Evolutionary conservation across 2,888 invertebrate species (phyloP), one percentile per base, ranked within the genome.

Genomic region (Drosophila borealis): DNA sequence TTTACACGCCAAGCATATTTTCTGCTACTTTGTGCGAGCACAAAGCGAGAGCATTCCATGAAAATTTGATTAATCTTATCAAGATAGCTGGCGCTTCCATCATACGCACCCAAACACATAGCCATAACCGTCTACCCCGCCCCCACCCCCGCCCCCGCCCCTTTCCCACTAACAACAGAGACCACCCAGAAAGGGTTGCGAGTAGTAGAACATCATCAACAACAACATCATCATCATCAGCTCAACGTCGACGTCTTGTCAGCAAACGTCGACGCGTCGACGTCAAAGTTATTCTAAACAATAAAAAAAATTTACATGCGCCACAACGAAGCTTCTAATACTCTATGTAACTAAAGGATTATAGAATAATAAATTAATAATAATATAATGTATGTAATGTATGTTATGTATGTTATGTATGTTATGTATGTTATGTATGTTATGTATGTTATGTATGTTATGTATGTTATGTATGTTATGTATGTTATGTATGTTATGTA

Each of bases 21-120:
- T 81, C 81, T 75, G 81, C 81, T 88, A 80, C 88, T 81, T 64
- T 78, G 70, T 70, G 78, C 62, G 25, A 25, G 25, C 25, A 25
- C 25, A 25, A 25, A 25, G 25, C 74, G 53, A 56, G 42, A 76
- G 86, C 88, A 91, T 89, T 90, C 90, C 89, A 88, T 90, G 91
- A 91, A 91, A 92, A 92, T 92, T 92, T 92, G 91, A 91, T 91
- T 91, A 92, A 91, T 91, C 91, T 92, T 90, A 91, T 91, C 91
- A 91, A 89, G 91, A 90, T 90, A 81, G 17, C 74, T 70, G 80
- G 69, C 67, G 74, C 67, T 63, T 36, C 51, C 76, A 65, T 54
- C 65, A 53, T 33, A 65, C 81, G 71, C 78, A 69, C 78, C 73
- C 73, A 72, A 62, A 57, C 67, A 56, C 76, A 65, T 41, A 54